Percentiles rank a stretch among this genome's conserved stretches.
These are phyloP conservation scores for Cepaea nemoralis DNA, from an alignment of 1,140 invertebrate species.

Conservation along the genomic window DNA sequence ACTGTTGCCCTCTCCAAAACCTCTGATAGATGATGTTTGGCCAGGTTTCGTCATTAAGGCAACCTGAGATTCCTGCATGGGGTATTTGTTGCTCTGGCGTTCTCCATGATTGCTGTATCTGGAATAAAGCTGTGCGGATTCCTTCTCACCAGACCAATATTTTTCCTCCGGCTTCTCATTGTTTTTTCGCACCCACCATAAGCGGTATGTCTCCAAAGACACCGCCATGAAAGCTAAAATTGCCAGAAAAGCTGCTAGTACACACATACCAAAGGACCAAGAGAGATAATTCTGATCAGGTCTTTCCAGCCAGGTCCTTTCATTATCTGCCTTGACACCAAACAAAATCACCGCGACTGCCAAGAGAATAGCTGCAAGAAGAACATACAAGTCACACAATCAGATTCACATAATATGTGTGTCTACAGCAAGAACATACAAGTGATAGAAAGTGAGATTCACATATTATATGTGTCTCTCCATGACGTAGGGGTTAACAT, in stretches of 20 bases:
- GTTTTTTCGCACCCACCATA: neutral
- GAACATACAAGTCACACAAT: too few relatives aligned
- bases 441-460: too few relatives aligned
- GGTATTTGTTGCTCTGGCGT: neutral
- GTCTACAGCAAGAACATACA: too few relatives aligned
- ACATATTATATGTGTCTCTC: too few relatives aligned
- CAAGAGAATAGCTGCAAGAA: conserved; percentile 16
- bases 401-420: too few relatives aligned
- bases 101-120: neutral
- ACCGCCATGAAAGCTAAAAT: conserved; percentile 10
- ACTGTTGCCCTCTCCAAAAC: neutral
- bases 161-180: neutral
- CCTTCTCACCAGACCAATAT: neutral
- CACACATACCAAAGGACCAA: conserved; percentile 36
- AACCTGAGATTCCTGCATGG: neutral
- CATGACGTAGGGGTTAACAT: too few relatives aligned
- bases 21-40: neutral
- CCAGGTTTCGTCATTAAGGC: neutral
- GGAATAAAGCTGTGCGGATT: neutral
- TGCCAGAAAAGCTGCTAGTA: conserved; percentile 25
- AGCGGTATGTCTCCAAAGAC: neutral
- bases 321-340: conserved; percentile 22
- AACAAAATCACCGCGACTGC: conserved; percentile 25
- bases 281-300: conserved; percentile 37
- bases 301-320: conserved; percentile 15